These are phyloP conservation scores for Anoplopoma fimbria DNA, from an alignment of 2,113 vertebrate species.

Conservation along the genomic window DNA sequence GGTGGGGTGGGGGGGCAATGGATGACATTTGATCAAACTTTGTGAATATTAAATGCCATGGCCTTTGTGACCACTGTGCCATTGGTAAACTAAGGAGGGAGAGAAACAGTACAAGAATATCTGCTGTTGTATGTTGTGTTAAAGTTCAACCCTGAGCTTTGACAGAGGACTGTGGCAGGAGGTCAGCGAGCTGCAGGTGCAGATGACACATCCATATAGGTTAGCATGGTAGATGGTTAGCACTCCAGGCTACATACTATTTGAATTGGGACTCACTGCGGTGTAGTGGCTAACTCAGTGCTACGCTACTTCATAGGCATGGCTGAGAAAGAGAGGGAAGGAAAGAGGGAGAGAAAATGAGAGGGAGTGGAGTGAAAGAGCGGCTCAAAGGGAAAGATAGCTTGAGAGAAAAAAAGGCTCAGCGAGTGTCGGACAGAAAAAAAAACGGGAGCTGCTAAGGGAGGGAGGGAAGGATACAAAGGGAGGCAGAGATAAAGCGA, in stretches of 20 bases:
- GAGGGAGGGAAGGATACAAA: constrained; percentile 67
- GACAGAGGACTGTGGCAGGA: constrained; percentile 18
- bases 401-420: constrained; percentile 67
- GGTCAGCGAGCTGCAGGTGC: constrained; percentile 58
- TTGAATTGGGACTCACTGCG: constrained; percentile 46
- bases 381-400: constrained; percentile 70
- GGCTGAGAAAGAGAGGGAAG: constrained; percentile 66
- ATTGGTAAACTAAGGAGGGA: background rate
- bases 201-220: constrained; percentile 51
- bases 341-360: constrained; percentile 52
- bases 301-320: constrained; percentile 58
- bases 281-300: constrained; percentile 43
- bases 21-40: constrained; percentile 63
- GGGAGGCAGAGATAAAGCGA: constrained; percentile 69
- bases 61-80: constrained; percentile 48
- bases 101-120: background rate
- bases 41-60: constrained; percentile 60
- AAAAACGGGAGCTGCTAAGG: constrained; percentile 58
- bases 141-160: constrained; percentile 13
- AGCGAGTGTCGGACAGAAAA: constrained; percentile 54
- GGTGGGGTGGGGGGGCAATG: constrained; percentile 1
- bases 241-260: constrained; percentile 46
- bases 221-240: constrained; percentile 46
- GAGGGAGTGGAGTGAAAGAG: constrained; percentile 55
- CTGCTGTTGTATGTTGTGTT: constrained; percentile 3